A percentile compares a stretch with the other conserved stretches of the same genome.
phyloP scores from a whole-genome alignment of 2,888 invertebrate species.

The Xylocampa areola region DNA sequence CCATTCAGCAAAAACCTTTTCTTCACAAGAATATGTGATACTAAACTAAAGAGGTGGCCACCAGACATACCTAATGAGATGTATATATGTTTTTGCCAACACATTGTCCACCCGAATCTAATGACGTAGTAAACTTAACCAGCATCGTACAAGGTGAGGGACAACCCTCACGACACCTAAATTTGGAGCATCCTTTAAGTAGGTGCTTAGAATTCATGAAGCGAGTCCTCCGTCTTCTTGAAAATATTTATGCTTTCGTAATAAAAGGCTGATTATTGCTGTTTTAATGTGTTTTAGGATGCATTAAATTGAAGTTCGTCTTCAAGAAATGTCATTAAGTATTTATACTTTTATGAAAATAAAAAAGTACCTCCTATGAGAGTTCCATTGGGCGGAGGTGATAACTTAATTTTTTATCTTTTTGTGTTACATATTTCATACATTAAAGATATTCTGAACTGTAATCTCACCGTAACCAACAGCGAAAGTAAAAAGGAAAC shows the following conservation, averaged over 20 bases:
- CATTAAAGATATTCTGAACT: constrained; percentile 11
- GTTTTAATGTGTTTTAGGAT: constrained; percentile 10
- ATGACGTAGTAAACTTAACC: constrained; percentile 49
- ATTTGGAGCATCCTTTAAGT: constrained; percentile 42
- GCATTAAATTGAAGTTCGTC: background rate
- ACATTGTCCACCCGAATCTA: constrained; percentile 36
- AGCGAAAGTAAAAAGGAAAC: constrained; percentile 17
- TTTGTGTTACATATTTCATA: constrained; percentile 2
- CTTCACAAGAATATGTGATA: constrained; percentile 9
- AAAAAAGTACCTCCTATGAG: background rate
- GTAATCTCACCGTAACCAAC: constrained; percentile 1
- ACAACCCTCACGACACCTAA: constrained; percentile 44
- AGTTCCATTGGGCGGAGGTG: background rate
- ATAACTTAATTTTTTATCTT: background rate
- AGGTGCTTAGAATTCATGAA: constrained; percentile 56
- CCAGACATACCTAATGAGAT: constrained; percentile 48
- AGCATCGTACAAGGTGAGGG: constrained; percentile 28
- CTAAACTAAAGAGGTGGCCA: constrained; percentile 36
- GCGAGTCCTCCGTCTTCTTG: constrained; percentile 30
- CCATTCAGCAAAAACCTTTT: constrained; percentile 2
- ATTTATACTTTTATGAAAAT: too few relatives aligned
- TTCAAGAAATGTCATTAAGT: background rate
- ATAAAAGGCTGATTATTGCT: constrained; percentile 25
- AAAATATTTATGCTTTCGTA: constrained; percentile 43
- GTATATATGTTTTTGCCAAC: constrained; percentile 50